Evolutionary conservation across 2,888 invertebrate genomes (phyloP), one percentile per base, ranked within the genome.

Genomic region (Cryptus armator): DNA sequence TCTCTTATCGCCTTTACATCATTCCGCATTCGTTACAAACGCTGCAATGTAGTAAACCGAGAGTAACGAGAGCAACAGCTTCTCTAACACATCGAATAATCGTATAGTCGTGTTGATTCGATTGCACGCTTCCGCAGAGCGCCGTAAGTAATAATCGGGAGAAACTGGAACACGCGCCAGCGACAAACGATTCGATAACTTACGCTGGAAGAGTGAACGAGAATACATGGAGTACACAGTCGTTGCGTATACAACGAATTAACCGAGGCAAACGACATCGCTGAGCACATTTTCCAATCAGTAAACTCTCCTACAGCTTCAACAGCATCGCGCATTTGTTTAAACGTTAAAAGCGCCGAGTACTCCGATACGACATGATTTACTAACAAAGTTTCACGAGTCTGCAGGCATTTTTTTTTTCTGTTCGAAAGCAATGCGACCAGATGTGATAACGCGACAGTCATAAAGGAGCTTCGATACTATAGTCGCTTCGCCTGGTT

Each of bases 151-250:
- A 74, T 67, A 67, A 80, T 80, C 67, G 62, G 64, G 67, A 48
- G 48, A 75, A 75, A 81, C 74, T 81, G 59, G 74, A 81, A 46
- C 74, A 68, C 72, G 5, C 37, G 12, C 53, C 44, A 3, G 43
- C 32, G 6, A 16, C 37, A 19, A 24, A 0, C 53, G 64, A 32
- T 67, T 46, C 32, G 46, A 80, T 70, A 51, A 51, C 12, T 64
- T 51, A 37, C 9, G 37, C 48, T 59, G 56, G 46, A 70, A 62
- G 70, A 48, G 3, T 3, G 62, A 53, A 51, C 44, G 48, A 79
- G 37, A 66, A 67, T 16, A 64, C 43, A 32, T 2, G 12, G n/a
- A 46, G 29, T 14, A 59, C 14, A 70, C 56, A n/a, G 32, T 24
- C 9, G 32, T 12, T 46, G 29, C 16, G 9, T 48, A 24, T 19